A percentile compares a stretch with the other conserved stretches of the same genome.
Conservation (phyloP, 2,113 vertebrate genomes). For the Asarcornis scutulata region DNA sequence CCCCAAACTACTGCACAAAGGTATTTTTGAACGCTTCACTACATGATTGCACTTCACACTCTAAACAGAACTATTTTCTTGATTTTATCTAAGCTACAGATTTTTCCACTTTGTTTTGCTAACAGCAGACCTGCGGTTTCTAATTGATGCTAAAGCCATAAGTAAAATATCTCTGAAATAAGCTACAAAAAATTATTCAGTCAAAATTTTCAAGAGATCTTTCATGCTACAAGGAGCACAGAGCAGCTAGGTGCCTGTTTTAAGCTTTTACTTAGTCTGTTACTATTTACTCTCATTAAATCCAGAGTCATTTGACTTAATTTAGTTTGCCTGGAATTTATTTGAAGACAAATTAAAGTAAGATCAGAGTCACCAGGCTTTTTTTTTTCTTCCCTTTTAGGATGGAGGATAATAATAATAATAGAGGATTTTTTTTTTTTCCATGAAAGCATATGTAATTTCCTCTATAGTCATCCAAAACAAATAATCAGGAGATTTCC, state of each 20-base stretch:
- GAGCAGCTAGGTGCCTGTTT: background rate
- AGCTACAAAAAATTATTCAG: background rate
- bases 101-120: background rate
- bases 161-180: conserved; percentile 1
- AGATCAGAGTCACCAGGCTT: background rate
- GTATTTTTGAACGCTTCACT: background rate
- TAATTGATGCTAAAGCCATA: background rate
- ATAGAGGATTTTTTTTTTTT: conserved; percentile 22
- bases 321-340: conserved; percentile 36
- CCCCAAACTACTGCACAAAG: background rate
- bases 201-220: background rate
- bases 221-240: background rate
- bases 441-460: conserved; percentile 46
- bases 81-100: background rate
- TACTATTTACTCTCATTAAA: background rate
- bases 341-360: conserved; percentile 12
- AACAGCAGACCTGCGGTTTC: background rate
- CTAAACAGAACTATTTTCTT: background rate
- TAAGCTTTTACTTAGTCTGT: background rate
- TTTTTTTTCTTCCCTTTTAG: background rate
- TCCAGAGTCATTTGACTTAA: background rate
- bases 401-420: conserved; percentile 33
- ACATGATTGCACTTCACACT: background rate
- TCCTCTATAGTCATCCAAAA: conserved; percentile 58
- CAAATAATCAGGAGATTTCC: conserved; percentile 66